Base-by-base conservation (phyloP, 2,797 vertebrate species). In the Taeniopygia guttata region DNA sequence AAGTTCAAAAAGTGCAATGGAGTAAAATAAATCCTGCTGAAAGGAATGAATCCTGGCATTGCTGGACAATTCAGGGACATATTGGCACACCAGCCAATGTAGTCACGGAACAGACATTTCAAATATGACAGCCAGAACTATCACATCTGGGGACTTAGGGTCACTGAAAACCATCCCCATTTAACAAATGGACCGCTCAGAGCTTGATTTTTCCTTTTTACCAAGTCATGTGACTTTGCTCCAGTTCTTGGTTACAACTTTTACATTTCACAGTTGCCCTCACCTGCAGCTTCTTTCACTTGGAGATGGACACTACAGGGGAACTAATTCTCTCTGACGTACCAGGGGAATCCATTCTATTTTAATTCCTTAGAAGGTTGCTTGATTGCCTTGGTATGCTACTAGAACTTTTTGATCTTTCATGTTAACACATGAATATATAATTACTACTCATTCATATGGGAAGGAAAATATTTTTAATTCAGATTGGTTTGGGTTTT, bases 31-130 rank as follows among this genome's bases (percentile, higher is more conserved):
- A 59, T 55, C 68, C 26, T 63, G 30, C 14, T 55, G n/a, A 55
- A 63, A n/a, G 2, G 13, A 13, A 21, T 67, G 23, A 89, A 63
- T 43, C 34, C 20, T 76, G 54, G 5, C 32, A 59, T 42, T 3
- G 3, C 34, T 67, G 46, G 20, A 19, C n/a, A 51, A 25, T 11
- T 22, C 0, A 7, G 30, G 23, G 75, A 29, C 0, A 1, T 38
- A 12, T 13, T 79, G n/a, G 18, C 34, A 79, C 9, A 18, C 13
- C 38, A 42, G 4, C 2, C 23, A 63, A 2, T 11, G 16, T 11
- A 85, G 49, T 23, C 26, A 21, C 9, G 29, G 46, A 77, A 56
- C 12, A 32, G 34, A 30, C 0, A 0, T 56, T 78, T 56, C 48
- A 32, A 54, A 32, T 5, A 1, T 20, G 38, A 49, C 43, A 48